Conservation (phyloP, 2,888 invertebrate species). For the Acanthosepion lycidas region DNA sequence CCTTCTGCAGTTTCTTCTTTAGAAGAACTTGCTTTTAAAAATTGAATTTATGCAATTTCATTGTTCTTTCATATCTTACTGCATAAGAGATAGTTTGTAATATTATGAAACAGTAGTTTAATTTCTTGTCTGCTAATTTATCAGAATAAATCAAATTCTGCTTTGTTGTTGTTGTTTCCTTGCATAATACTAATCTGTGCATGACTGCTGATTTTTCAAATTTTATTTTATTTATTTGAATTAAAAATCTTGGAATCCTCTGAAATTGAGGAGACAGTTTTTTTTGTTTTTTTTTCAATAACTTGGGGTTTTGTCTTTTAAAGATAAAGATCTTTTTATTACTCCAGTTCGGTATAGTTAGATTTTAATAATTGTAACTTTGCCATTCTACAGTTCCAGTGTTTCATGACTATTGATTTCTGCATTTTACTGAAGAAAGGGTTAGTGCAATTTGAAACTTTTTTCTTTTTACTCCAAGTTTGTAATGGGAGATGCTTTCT, state of each 20-base stretch:
- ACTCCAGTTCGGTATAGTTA: constrained; percentile 13
- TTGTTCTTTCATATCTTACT: too few species aligned
- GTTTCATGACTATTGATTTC: neutral
- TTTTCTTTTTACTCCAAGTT: neutral
- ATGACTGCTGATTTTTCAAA: neutral
- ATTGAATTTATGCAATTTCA: neutral
- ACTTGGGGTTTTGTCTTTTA: neutral
- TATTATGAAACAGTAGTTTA: neutral
- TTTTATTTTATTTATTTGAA: neutral
- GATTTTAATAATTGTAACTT: neutral
- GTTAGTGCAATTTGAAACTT: neutral
- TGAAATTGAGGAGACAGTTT: too few species aligned
- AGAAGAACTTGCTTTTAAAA: neutral
- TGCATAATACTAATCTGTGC: neutral
- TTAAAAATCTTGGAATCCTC: too few species aligned
- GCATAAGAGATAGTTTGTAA: too few species aligned
- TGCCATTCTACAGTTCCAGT: neutral
- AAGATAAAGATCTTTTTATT: neutral
- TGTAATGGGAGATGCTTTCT: neutral
- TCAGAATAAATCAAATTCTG: neutral
- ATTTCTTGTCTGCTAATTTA: neutral
- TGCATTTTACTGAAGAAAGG: neutral
- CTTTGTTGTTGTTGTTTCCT: neutral
- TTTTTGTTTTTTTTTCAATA: neutral
- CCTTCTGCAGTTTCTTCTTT: neutral